Conservation (phyloP, 2,797 vertebrate genomes). For the Streptopelia turtur region DNA sequence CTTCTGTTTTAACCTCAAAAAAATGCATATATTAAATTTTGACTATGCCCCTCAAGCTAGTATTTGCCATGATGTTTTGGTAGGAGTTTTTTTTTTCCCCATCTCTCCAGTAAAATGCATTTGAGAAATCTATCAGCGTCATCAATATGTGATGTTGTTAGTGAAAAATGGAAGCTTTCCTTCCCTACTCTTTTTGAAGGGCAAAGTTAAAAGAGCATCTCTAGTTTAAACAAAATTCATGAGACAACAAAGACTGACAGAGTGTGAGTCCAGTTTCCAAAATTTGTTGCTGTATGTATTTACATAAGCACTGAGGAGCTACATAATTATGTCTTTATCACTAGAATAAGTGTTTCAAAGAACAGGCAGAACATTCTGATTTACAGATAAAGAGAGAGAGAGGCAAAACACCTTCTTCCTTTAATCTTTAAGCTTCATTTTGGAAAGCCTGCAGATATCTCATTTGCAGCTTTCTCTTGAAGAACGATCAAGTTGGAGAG, state of each 20-base stretch:
- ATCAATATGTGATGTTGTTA: neutral
- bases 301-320: slow-evolving; percentile 1
- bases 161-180: neutral
- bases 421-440: slow-evolving; percentile 9
- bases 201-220: neutral
- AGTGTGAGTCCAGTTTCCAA: neutral
- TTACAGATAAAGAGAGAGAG: slow-evolving; percentile 1
- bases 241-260: neutral
- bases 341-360: slow-evolving; percentile 42
- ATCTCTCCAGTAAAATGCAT: neutral
- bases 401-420: slow-evolving; percentile 20
- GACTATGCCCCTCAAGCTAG: rapidly evolving
- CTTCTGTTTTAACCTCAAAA: neutral
- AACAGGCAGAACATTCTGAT: slow-evolving; percentile 2
- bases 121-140: neutral
- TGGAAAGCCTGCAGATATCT: slow-evolving; percentile 43
- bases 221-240: neutral
- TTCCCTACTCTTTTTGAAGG: neutral
- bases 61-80: neutral
- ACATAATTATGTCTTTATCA: slow-evolving; percentile 25
- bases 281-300: neutral
- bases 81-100: neutral
- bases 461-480: slow-evolving; percentile 56
- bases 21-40: neutral
- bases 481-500: slow-evolving; percentile 32